Base-by-base conservation (phyloP, 1,140 invertebrate species). In the Macrotrachela quadricornifera region DNA sequence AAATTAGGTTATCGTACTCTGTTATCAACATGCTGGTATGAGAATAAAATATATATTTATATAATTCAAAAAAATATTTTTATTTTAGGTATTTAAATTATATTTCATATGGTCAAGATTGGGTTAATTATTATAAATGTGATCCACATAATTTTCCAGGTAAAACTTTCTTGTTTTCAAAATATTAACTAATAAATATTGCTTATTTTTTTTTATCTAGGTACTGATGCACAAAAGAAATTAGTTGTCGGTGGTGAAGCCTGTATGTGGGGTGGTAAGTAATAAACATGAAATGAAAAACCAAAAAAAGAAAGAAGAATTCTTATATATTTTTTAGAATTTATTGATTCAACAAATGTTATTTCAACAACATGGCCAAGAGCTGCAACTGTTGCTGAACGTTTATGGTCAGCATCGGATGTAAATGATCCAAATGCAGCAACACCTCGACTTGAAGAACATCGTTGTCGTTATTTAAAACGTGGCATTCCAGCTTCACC, bases 221-320 rank as follows among this genome's bases (percentile, higher is more conserved):
- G 53, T 16, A 54, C 53, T 36, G 30, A 44, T 36, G 46, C 48
- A 39, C 53, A 54, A 54, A 54, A 54, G 38, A 53, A 56, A n/a
- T 56, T 66, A n/a, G 66, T 77, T 3, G 62, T 87, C n/a, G 85
- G 87, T 10, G 87, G 86, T 1, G 85, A 88, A 67, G 80, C 83
- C 4, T 85, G 83, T 59, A 82, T 91, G 79, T 90, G 86, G 86
- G 77, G 77, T 38, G 85, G 21, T 30, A 30, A 30, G 21, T 30
- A 4, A 4, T 8, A n/a, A n/a, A n/a, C n/a, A n/a, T n/a, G n/a
- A n/a, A n/a, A n/a, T n/a, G n/a, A n/a, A n/a, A n/a, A n/a, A n/a
- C n/a, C n/a, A n/a, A n/a, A n/a, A n/a, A n/a, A n/a, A n/a, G n/a
- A n/a, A n/a, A n/a, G n/a, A n/a, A n/a, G n/a, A n/a, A n/a, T 30